Evolutionary conservation across 2,888 invertebrate genomes (phyloP), one percentile per base, ranked within the genome.

Genomic region (Clepsis dumicolana): DNA sequence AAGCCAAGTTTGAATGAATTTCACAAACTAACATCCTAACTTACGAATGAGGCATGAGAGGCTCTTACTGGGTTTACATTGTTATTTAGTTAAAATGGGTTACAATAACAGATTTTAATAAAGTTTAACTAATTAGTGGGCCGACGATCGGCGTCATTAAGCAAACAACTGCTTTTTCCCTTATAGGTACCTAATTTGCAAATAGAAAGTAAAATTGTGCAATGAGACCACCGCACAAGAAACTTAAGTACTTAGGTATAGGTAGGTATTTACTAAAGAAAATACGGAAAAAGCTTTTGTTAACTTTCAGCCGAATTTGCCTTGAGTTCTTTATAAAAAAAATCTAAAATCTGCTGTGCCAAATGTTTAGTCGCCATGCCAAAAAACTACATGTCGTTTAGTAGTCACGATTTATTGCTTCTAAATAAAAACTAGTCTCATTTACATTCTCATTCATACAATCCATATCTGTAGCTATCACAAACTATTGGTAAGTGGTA

Each of bases 121-220:
- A 14, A n/a, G 4, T 7, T 25, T 52, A 25, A n/a, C n/a, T 25
- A 52, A 52, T 25, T 52, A 25, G 25, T 8, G 12, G n/a, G 12
- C 48, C 41, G 41, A 16, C 41, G 16, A 48, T 48, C 48, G 21
- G 48, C 21, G 10, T 48, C 21, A 48, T 48, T 38, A 57, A 38
- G 7, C 18, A 57, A 35, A 24, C 10, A 35, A 35, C 50, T 24
- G 48, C 50, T 32, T 62, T 27, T 62, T 32, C 50, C 61, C 50
- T 50, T 62, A 50, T 21, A 10, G 35, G 8, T 62, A 16, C 52
- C 50, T 35, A 25, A 62, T 38, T 62, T 16, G 61, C 24, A 61
- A 62, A 60, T 44, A 18, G 59, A 25, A 21, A 59, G 25, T 29
- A 16, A 48, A 48, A 21, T 14, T 7, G 32, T 24, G 21, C 18